These are phyloP conservation scores for Cryptocephalus primarius DNA, from an alignment of 2,888 invertebrate genomes.

Conservation along the genomic window DNA sequence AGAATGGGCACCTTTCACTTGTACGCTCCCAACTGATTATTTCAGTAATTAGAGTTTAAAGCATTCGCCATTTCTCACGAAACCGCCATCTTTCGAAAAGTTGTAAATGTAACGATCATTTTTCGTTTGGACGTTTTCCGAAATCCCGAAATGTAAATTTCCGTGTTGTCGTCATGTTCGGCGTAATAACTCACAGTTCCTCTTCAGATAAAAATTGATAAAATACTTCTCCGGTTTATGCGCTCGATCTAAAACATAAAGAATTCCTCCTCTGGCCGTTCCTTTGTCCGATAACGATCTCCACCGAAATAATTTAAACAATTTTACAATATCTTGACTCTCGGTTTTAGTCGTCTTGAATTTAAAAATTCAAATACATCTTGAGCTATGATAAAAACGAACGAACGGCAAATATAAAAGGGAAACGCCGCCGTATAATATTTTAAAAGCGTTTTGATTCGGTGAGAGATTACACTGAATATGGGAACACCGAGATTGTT, in stretches of 20 bases:
- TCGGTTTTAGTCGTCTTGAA: conserved; percentile 17
- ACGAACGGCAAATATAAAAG: conserved; percentile 17
- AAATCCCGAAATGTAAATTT: no score
- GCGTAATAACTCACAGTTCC: no score
- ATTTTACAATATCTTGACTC: conserved; percentile 22
- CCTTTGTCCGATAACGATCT: conserved; percentile 18
- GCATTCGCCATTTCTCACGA: no score
- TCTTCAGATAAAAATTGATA: conserved; percentile 1
- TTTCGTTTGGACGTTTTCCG: no score
- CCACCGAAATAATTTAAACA: conserved; percentile 19
- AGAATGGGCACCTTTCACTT: no score
- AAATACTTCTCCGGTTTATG: conserved; percentile 3
- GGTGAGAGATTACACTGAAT: conserved; percentile 18
- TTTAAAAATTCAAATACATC: conserved; percentile 23
- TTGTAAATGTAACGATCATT: no score
- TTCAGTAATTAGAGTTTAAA: no score
- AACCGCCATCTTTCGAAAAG: no score
- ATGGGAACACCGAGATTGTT: conserved; percentile 11
- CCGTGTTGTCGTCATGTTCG: no score
- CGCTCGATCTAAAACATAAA: conserved; percentile 6
- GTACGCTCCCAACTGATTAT: no score
- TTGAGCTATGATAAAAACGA: conserved; percentile 13
- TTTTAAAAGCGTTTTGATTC: conserved; percentile 21
- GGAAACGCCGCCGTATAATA: conserved; percentile 18
- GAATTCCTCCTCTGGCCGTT: conserved; percentile 18